These are phyloP conservation scores for Sebastes miniatus DNA, from an alignment of 2,797 vertebrate genomes.

Conservation along the genomic window DNA sequence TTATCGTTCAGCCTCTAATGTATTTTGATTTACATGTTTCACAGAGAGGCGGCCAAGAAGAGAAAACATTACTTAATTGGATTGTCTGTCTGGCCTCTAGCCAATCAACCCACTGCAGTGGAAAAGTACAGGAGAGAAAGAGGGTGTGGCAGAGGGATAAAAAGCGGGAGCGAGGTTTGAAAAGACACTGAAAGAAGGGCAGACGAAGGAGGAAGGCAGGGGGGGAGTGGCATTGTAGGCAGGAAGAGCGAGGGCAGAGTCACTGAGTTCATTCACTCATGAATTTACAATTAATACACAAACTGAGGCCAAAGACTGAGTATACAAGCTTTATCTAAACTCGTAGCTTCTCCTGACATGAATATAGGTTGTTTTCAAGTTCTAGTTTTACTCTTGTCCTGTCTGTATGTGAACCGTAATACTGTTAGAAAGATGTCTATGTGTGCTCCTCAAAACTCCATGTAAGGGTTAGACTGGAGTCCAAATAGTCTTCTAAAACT, in stretches of 20 bases:
- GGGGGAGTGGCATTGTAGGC: background rate
- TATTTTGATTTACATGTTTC: constrained; percentile 1
- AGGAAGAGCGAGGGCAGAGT: constrained; percentile 3
- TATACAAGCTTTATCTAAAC: background rate
- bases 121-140: constrained; percentile 60
- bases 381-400: background rate
- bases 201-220: constrained; percentile 3
- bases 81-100: constrained; percentile 28
- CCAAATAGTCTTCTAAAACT: background rate
- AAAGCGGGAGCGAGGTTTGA: constrained; percentile 26
- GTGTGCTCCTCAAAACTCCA: background rate
- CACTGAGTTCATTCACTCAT: constrained; percentile 12
- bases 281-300: background rate
- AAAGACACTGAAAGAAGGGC: constrained; percentile 3
- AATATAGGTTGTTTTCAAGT: background rate
- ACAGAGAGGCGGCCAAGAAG: background rate
- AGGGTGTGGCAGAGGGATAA: constrained; percentile 30
- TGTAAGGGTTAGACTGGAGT: background rate
- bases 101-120: constrained; percentile 60
- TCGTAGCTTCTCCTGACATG: background rate
- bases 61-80: constrained; percentile 26
- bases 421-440: background rate
- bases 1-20: background rate
- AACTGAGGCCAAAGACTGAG: background rate
- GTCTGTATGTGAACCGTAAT: background rate